Percentiles rank a stretch among this genome's conserved stretches.
These are phyloP conservation scores for Dendrolimus kikuchii DNA, from an alignment of 1,140 invertebrate genomes.

Conservation along the genomic window DNA sequence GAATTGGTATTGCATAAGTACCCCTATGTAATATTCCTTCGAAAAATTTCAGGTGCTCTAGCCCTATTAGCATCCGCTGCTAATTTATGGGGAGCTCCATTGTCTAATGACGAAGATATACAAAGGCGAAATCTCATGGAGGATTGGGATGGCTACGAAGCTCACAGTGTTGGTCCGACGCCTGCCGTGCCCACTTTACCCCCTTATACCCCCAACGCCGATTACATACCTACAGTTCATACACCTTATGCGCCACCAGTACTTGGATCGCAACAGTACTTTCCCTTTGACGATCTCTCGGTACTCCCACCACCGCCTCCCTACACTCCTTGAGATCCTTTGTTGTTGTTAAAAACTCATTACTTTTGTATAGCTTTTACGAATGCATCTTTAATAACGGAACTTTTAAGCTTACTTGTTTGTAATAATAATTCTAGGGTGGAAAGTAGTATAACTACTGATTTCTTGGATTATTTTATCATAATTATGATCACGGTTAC, in stretches of 20 bases:
- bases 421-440: too few relatives aligned
- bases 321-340: slow-evolving; percentile 60
- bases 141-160: slow-evolving; percentile 62
- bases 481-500: too few relatives aligned
- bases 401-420: too few relatives aligned
- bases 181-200: slow-evolving; percentile 52
- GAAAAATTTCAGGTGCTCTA: slow-evolving; percentile 44
- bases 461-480: too few relatives aligned
- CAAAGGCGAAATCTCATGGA: slow-evolving; percentile 59
- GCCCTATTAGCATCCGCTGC: slow-evolving; percentile 58
- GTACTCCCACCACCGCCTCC: slow-evolving; percentile 69
- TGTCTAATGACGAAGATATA: slow-evolving; percentile 53
- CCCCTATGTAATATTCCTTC: not conserved
- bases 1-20: too few relatives aligned
- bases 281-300: slow-evolving; percentile 65
- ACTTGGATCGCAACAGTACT: slow-evolving; percentile 59
- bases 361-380: too few relatives aligned
- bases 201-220: slow-evolving; percentile 59
- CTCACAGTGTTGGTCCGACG: slow-evolving; percentile 55
- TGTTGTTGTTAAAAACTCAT: too few relatives aligned
- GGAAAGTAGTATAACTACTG: too few relatives aligned
- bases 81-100: slow-evolving; percentile 59
- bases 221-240: slow-evolving; percentile 37
- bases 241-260: slow-evolving; percentile 53
- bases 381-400: too few relatives aligned